These are phyloP conservation scores for Barnardius zonarius DNA, from an alignment of 2,113 vertebrate genomes.

Conservation along the genomic window DNA sequence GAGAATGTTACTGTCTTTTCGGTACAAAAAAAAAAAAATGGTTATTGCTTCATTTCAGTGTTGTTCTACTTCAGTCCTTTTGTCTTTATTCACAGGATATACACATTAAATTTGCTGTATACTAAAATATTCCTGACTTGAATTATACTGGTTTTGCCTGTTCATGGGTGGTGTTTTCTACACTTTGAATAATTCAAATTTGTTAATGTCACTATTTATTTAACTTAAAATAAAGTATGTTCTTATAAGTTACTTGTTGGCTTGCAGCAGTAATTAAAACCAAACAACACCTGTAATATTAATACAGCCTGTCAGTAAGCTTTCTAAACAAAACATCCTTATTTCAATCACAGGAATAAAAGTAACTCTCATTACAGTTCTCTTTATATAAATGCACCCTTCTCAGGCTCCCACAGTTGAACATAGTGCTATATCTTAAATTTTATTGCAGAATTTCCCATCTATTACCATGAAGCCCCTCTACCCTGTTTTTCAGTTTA, in stretches of 20 bases:
- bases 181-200: conserved; percentile 31
- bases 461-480: not conserved
- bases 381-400: not conserved
- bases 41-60: not conserved
- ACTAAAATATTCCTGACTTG: conserved; percentile 11
- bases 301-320: not conserved
- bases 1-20: not conserved
- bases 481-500: not conserved
- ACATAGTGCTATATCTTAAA: not conserved
- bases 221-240: conserved; percentile 58
- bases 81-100: conserved; percentile 16
- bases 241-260: conserved; percentile 2
- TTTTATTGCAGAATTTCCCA: not conserved
- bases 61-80: not conserved
- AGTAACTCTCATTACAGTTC: not conserved
- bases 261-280: conserved; percentile 20
- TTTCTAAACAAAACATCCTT: not conserved
- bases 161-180: conserved; percentile 44
- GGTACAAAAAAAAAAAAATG: not conserved
- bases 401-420: not conserved
- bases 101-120: not conserved
- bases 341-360: not conserved
- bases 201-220: conserved; percentile 51
- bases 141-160: conserved; percentile 26
- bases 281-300: not conserved